Evolutionary conservation across 2,888 invertebrate genomes (phyloP).

Genomic region (Epinotia demarniana): DNA sequence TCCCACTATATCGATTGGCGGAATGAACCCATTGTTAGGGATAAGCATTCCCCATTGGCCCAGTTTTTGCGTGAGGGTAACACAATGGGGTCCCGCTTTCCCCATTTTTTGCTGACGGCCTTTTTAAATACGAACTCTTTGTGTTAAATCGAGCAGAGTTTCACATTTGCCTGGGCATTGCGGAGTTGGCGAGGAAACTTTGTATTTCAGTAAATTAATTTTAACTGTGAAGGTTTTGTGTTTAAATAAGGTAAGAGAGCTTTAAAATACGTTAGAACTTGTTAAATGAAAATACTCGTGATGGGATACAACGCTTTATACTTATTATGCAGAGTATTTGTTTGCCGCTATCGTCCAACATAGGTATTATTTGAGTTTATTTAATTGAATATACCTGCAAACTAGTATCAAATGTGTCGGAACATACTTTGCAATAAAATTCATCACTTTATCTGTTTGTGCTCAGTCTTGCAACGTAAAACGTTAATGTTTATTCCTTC

Average conservation of each 20-base stretch:
- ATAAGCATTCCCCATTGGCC: constrained; percentile 78
- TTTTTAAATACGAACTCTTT: constrained; percentile 71
- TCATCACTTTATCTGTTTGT: constrained; percentile 4
- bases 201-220: constrained; percentile 35
- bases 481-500: neutral
- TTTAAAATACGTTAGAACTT: neutral
- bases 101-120: constrained; percentile 71
- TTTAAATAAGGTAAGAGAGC: constrained; percentile 21
- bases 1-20: constrained; percentile 78
- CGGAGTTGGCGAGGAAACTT: constrained; percentile 19
- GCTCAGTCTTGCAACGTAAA: neutral
- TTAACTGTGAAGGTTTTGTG: constrained; percentile 9
- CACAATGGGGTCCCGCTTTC: constrained; percentile 73
- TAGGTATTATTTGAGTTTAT: neutral
- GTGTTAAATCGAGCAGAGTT: constrained; percentile 60
- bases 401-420: neutral
- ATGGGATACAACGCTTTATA: constrained; percentile 3
- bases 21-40: constrained; percentile 78
- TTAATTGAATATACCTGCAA: neutral
- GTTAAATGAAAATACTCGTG: neutral
- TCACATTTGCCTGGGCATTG: constrained; percentile 18
- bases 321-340: neutral
- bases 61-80: constrained; percentile 78
- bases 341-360: neutral
- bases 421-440: neutral